Evolutionary conservation across 2,113 vertebrate genomes (phyloP).

Genomic region (Tachuris rubrigastra): DNA sequence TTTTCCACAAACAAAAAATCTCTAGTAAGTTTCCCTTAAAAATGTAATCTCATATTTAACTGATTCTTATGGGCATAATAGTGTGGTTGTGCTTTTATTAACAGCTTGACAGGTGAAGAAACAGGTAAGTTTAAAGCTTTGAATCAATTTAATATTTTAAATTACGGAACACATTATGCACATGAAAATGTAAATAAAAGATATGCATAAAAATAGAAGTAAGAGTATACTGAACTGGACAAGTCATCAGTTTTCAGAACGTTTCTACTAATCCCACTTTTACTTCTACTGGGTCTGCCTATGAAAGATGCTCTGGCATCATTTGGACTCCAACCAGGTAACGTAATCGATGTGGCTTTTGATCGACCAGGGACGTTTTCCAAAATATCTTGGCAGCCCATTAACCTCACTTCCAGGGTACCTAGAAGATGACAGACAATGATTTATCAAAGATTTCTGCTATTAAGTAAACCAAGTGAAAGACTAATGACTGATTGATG

Average conservation of each 20-base stretch:
- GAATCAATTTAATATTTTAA: not conserved
- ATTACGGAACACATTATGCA: not conserved
- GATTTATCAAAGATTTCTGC: not conserved
- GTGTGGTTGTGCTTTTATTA: not conserved
- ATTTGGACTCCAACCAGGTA: constrained; percentile 96
- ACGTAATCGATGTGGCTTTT: constrained; percentile 87
- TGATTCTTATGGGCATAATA: not conserved
- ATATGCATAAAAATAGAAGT: not conserved
- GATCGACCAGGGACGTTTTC: constrained; percentile 96
- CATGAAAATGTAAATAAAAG: not conserved
- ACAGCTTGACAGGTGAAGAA: not conserved
- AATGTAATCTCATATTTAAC: constrained; percentile 30
- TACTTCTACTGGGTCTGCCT: constrained; percentile 91
- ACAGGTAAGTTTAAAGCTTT: not conserved
- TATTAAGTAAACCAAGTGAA: not conserved
- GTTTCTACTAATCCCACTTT: constrained; percentile 88
- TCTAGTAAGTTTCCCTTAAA: constrained; percentile 31
- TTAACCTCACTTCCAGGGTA: constrained; percentile 96
- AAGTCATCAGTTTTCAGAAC: constrained; percentile 93
- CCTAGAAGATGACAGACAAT: constrained; percentile 71
- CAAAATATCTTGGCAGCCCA: constrained; percentile 98
- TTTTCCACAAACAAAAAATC: constrained; percentile 56
- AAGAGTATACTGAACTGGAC: constrained; percentile 88
- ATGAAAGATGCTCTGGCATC: constrained; percentile 96
- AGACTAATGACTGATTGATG: not conserved